Conservation (phyloP, 1,140 invertebrate species). For the Leptinotarsa undecemlineata region DNA sequence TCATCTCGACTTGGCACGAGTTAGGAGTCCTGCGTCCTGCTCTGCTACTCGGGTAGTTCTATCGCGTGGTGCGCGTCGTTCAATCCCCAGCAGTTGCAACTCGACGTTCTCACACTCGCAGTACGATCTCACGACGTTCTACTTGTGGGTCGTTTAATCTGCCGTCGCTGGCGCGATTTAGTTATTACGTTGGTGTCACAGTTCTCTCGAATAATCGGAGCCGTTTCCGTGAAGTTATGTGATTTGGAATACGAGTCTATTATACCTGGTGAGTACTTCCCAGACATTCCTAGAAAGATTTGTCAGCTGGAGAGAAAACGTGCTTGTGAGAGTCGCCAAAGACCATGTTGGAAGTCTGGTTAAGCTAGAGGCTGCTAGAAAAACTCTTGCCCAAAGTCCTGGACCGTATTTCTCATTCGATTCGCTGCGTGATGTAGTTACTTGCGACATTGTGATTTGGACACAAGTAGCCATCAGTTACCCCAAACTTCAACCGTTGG, state of each 20-base stretch:
- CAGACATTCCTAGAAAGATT: neutral
- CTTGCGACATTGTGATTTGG: constrained; percentile 26
- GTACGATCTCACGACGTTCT: constrained; percentile 33
- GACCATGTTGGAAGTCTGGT: too few relatives aligned
- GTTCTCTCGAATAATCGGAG: constrained; percentile 1
- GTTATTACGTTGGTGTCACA: constrained; percentile 5
- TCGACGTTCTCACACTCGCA: constrained; percentile 26
- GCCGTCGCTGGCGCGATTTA: constrained; percentile 20
- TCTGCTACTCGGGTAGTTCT: constrained; percentile 41
- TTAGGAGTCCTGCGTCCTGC: neutral
- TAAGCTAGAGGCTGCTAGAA: too few relatives aligned
- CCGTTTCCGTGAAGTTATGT: constrained; percentile 15
- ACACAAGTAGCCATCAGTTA: constrained; percentile 20
- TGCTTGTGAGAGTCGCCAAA: neutral
- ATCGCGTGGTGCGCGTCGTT: constrained; percentile 48
- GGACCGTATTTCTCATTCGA: too few relatives aligned
- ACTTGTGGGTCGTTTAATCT: constrained; percentile 29
- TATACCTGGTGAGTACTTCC: neutral
- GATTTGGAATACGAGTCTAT: constrained; percentile 10
- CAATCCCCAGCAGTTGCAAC: constrained; percentile 33
- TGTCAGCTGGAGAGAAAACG: neutral
- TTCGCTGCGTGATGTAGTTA: neutral
- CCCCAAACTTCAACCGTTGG: neutral
- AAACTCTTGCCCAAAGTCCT: too few relatives aligned
- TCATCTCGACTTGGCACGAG: constrained; percentile 52